Base-by-base conservation (phyloP, 1,140 invertebrate species). In the Charaxes varanes region DNA sequence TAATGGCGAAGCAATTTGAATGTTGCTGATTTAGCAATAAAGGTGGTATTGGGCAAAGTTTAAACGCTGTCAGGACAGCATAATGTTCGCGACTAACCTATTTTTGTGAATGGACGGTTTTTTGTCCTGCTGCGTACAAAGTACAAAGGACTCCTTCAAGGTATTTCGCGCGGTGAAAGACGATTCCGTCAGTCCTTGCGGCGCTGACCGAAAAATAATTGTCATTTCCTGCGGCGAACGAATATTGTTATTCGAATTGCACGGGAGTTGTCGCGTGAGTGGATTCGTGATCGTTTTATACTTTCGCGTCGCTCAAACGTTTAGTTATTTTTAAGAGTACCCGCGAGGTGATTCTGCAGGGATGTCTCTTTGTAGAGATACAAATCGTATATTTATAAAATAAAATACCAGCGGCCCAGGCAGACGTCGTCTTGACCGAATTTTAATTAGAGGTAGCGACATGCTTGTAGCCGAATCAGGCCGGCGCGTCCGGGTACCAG, bases 81-180 rank as follows among this genome's bases (percentile, higher is more conserved):
- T 52, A 44, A 58, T 57, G 70, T 71, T 70, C 52, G 66, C 64
- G 59, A 67, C 62, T 79, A 77, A 77, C 74, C 74, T 76, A 82
- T 76, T 73, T 79, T 78, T 67, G 69, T 79, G 72, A 79, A 82
- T 81, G 77, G 74, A 48, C 38, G 63, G 59, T 78, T 81, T 81
- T 82, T 68, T 68, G 59, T 61, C 53, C 47, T 46, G 41, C 41
- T 50, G 50, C 44, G 61, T 62, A 60, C 55, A 56, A 44, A 50
- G 53, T 48, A 82, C 74, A 82, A 82, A 70, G 58, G 62, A 31
- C 44, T 56, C 55, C 58, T 77, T 73, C 53, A 63, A 74, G 74
- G 65, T 73, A 82, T 78, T 79, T 71, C 64, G 70, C 63, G 62
- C 70, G 67, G 69, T 78, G 78, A 77, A 74, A 78, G 64, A 77